These are phyloP conservation scores for Micrasema minimum DNA, from an alignment of 1,140 invertebrate genomes.

Conservation along the genomic window DNA sequence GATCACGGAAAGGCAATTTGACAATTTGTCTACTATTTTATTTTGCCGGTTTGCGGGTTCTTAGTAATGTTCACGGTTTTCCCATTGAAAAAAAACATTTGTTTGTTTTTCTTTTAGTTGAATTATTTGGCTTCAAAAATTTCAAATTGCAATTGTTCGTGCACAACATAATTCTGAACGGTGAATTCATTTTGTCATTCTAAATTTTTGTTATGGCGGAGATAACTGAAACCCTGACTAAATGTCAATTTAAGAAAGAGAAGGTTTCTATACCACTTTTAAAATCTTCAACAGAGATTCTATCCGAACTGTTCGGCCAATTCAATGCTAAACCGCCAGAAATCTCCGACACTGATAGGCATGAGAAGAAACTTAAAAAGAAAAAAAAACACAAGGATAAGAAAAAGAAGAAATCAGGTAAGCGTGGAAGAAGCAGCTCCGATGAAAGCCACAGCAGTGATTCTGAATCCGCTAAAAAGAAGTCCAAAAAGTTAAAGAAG, in stretches of 20 bases:
- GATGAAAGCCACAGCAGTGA: slow-evolving; percentile 63
- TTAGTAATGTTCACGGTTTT: too few relatives aligned
- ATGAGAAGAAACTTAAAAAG: slow-evolving; percentile 59
- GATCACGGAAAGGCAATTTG: too few relatives aligned
- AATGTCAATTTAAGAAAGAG: slow-evolving; percentile 44
- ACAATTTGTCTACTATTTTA: too few relatives aligned
- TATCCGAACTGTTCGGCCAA: slow-evolving; percentile 80
- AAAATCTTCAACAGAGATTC: slow-evolving; percentile 81
- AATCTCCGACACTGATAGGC: slow-evolving; percentile 59
- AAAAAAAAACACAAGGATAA: slow-evolving; percentile 69
- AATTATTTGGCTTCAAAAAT: too few relatives aligned
- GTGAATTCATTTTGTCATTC: too few relatives aligned
- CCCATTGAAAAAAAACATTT: too few relatives aligned
- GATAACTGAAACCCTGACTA: slow-evolving; percentile 5
- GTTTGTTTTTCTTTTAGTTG: too few relatives aligned
- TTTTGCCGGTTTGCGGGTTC: too few relatives aligned
- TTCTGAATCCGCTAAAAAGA: slow-evolving; percentile 60
- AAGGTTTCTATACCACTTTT: slow-evolving; percentile 63
- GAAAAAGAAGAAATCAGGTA: slow-evolving; percentile 64
- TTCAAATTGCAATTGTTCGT: too few relatives aligned
- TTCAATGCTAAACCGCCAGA: slow-evolving; percentile 74
- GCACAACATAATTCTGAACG: too few relatives aligned
- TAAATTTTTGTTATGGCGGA: too few relatives aligned
- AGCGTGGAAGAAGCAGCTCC: slow-evolving; percentile 65
- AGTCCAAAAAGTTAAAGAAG: slow-evolving; percentile 63